phyloP scores from a whole-genome alignment of 2,888 invertebrate species.

The Heliconius cydno region DNA sequence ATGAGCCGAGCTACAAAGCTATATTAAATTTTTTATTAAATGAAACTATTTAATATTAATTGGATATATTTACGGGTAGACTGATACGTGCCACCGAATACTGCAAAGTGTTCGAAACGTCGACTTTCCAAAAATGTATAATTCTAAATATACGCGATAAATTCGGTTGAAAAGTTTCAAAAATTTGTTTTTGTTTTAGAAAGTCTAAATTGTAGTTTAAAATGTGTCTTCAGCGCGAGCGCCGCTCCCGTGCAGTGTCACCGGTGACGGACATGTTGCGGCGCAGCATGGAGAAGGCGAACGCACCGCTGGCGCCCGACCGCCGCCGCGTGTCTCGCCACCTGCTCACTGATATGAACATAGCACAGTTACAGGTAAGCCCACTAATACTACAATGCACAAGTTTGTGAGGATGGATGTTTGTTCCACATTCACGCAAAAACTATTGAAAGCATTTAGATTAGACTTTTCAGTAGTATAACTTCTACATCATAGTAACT shows the following conservation, averaged over 20 bases:
- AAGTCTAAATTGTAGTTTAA: neutral
- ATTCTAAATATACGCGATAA: too few relatives aligned
- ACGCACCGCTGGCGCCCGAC: constrained; percentile 91
- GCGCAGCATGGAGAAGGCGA: constrained; percentile 90
- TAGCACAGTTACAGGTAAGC: constrained; percentile 89
- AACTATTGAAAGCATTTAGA: neutral
- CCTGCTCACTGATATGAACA: constrained; percentile 95
- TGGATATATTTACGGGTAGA: too few relatives aligned
- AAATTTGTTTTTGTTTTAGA: neutral
- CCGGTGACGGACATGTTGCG: constrained; percentile 94
- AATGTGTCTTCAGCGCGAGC: constrained; percentile 62
- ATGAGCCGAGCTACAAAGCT: too few relatives aligned
- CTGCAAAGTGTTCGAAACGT: too few relatives aligned
- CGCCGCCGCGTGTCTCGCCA: constrained; percentile 92
- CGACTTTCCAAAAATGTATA: too few relatives aligned
- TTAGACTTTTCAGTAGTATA: neutral
- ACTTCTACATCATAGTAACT: too few relatives aligned
- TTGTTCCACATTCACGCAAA: neutral
- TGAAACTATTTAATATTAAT: too few relatives aligned
- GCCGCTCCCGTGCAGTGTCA: constrained; percentile 88
- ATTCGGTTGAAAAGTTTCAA: too few relatives aligned
- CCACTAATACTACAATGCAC: neutral
- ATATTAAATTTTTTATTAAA: too few relatives aligned
- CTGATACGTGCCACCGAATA: neutral
- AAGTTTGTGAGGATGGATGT: neutral